These are phyloP conservation scores for Drosophila borborema DNA, from an alignment of 2,888 invertebrate genomes.

Conservation along the genomic window DNA sequence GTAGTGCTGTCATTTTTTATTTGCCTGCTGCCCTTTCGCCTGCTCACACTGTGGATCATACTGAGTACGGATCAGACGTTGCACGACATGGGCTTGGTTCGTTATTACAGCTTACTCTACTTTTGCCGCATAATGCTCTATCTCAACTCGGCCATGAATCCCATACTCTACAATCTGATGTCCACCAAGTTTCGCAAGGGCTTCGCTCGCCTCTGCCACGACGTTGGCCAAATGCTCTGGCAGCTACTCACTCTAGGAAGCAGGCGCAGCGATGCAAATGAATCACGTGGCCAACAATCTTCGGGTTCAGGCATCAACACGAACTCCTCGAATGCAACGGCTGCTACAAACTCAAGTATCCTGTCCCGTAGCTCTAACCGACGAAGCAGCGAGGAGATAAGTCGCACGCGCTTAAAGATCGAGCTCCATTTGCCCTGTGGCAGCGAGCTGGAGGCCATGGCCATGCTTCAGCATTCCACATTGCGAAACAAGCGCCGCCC, in stretches of 20 bases:
- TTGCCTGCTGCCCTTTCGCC: slow-evolving; percentile 94
- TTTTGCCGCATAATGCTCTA: slow-evolving; percentile 95
- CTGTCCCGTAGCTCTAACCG: slow-evolving; percentile 88
- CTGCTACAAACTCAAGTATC: slow-evolving; percentile 86
- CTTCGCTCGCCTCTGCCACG: slow-evolving; percentile 88
- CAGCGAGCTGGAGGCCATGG: slow-evolving; percentile 77
- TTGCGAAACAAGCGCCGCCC: slow-evolving; percentile 47
- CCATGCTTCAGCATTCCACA: slow-evolving; percentile 75
- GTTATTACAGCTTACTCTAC: slow-evolving; percentile 92
- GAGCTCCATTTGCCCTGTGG: slow-evolving; percentile 77
- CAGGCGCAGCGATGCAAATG: slow-evolving; percentile 18
- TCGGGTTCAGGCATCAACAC: slow-evolving; percentile 86
- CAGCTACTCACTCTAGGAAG: slow-evolving; percentile 63
- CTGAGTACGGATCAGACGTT: slow-evolving; percentile 90
- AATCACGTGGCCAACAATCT: slow-evolving; percentile 64
- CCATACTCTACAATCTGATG: slow-evolving; percentile 96
- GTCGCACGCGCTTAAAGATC: slow-evolving; percentile 70
- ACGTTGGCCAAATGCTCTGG: slow-evolving; percentile 49
- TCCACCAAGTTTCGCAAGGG: slow-evolving; percentile 95
- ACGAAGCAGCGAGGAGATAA: slow-evolving; percentile 85
- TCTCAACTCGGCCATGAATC: slow-evolving; percentile 95
- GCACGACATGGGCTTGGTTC: slow-evolving; percentile 89
- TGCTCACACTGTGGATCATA: slow-evolving; percentile 93
- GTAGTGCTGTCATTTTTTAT: slow-evolving; percentile 95
- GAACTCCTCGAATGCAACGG: slow-evolving; percentile 86